A percentile compares a stretch with the other conserved stretches of the same genome.
Evolutionary conservation across 2,888 invertebrate genomes (phyloP).

Genomic region (Drosophila subquinaria): DNA sequence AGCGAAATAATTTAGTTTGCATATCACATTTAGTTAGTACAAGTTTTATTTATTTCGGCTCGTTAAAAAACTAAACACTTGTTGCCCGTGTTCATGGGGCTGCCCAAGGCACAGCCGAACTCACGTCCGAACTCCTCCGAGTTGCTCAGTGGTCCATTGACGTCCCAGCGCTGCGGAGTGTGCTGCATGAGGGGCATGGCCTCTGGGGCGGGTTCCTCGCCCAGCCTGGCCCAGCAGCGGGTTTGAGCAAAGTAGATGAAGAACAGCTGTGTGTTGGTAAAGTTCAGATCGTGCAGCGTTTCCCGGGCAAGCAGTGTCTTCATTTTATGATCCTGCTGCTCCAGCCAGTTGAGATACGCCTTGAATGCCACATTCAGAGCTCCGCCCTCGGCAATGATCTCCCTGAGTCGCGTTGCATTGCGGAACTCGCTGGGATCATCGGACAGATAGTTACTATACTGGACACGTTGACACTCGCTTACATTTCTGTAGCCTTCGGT

Average conservation of each 20-base stretch:
- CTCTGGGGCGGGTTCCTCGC: conserved; percentile 49
- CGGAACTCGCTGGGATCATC: conserved; percentile 72
- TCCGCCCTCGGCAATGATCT: conserved; percentile 76
- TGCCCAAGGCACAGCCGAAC: conserved; percentile 78
- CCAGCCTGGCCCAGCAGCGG: conserved; percentile 68
- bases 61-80: conserved; percentile 79
- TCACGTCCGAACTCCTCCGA: conserved; percentile 81
- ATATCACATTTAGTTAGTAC: too few relatives aligned
- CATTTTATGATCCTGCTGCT: conserved; percentile 49
- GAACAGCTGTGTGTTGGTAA: conserved; percentile 83
- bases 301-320: conserved; percentile 60
- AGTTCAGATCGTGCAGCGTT: conserved; percentile 79
- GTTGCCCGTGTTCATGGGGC: conserved; percentile 82
- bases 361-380: conserved; percentile 82
- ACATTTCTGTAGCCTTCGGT: conserved; percentile 61
- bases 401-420: conserved; percentile 70
- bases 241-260: conserved; percentile 83
- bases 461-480: conserved; percentile 78
- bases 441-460: conserved; percentile 76
- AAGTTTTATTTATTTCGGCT: neutral
- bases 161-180: conserved; percentile 72
- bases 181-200: conserved; percentile 75
- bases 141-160: conserved; percentile 79
- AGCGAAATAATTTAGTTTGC: too few relatives aligned
- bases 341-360: conserved; percentile 81